phyloP scores from a whole-genome alignment of 2,888 invertebrate species.

The Apotomis betuletana region DNA sequence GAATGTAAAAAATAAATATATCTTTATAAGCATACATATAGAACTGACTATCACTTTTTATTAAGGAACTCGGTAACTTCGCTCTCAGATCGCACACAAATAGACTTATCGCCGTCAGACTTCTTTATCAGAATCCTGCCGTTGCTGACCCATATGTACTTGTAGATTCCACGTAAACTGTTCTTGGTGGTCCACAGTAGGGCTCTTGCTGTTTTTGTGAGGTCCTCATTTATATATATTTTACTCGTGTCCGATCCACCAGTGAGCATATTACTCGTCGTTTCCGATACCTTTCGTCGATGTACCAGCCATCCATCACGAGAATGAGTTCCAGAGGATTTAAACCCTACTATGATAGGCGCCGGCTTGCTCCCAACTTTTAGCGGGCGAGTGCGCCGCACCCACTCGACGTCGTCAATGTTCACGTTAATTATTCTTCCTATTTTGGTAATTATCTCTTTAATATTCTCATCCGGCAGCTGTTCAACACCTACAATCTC shows the following conservation, averaged over 20 bases:
- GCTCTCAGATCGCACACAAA: conserved; percentile 5
- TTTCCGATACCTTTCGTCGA: neutral
- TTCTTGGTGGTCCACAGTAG: conserved; percentile 7
- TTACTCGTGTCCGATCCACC: conserved; percentile 3
- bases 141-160: conserved; percentile 8
- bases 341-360: too few relatives aligned
- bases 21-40: neutral
- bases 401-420: conserved; percentile 2
- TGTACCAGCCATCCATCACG: conserved; percentile 4
- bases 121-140: conserved; percentile 14
- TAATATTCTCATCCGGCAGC: conserved; percentile 3
- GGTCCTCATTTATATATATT: conserved; percentile 6
- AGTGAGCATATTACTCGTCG: neutral
- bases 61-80: neutral
- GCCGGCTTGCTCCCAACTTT: too few relatives aligned
- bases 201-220: neutral
- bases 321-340: neutral
- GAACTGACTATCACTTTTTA: neutral
- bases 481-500: conserved; percentile 6
- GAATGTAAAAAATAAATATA: conserved; percentile 11
- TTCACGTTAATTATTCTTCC: conserved; percentile 6
- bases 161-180: neutral
- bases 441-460: neutral
- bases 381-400: neutral
- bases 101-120: neutral